phyloP scores from a whole-genome alignment of 2,888 invertebrate genomes.

The Rambutsinella grinnellia region DNA sequence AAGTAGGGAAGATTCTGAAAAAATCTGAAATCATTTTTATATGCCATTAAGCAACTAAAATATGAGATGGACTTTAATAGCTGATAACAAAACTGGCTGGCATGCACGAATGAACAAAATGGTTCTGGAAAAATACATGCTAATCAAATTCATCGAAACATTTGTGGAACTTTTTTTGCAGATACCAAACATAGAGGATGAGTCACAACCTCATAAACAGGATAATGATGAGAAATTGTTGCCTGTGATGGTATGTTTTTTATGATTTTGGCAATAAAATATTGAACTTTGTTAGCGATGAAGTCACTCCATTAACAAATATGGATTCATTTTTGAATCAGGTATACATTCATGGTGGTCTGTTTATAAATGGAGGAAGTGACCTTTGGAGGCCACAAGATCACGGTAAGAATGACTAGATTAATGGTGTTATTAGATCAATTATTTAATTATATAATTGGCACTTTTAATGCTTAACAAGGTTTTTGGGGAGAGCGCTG shows the following conservation, averaged over 20 bases:
- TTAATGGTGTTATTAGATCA: background rate
- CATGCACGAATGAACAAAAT: no score
- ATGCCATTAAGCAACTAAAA: no score
- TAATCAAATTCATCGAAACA: no score
- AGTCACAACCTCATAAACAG: constrained; percentile 6
- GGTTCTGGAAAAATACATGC: no score
- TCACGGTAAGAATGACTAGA: no score
- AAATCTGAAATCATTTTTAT: no score
- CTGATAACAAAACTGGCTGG: no score
- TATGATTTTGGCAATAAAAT: background rate
- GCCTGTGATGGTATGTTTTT: constrained; percentile 47
- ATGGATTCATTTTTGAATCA: no score
- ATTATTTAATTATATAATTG: background rate
- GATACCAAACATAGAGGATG: constrained; percentile 26
- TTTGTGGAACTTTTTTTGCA: constrained; percentile 8
- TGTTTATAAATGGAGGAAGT: constrained; percentile 55
- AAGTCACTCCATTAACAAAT: no score
- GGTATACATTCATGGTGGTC: constrained; percentile 59
- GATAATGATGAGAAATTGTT: constrained; percentile 29
- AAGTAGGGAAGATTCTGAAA: no score
- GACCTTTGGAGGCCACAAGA: constrained; percentile 41
- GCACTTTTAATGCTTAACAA: background rate
- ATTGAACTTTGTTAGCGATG: no score
- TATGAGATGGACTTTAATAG: no score
- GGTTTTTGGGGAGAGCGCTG: constrained; percentile 39